Percentiles rank a stretch among this genome's conserved stretches.
Conservation (phyloP, 2,113 vertebrate genomes). For the Amazona vittata region DNA sequence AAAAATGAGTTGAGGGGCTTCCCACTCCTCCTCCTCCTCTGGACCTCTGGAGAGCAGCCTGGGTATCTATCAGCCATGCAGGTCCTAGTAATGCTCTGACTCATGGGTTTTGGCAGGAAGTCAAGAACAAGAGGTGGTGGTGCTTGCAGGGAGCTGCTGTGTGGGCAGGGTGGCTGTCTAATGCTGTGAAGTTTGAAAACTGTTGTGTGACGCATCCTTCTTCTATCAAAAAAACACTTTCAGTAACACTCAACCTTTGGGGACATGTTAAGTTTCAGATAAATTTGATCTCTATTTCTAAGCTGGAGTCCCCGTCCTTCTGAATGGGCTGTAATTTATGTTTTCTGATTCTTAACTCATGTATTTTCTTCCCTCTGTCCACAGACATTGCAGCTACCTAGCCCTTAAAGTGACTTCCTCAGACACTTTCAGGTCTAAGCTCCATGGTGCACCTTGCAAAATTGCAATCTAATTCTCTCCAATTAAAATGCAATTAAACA, state of each 20-base stretch:
- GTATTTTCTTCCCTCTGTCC: background rate
- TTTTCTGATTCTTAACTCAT: background rate
- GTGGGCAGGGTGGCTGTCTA: background rate
- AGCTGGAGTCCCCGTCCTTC: background rate
- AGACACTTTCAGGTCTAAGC: background rate
- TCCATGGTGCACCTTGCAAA: background rate
- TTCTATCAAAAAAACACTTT: background rate
- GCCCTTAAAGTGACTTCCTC: background rate
- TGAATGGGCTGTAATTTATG: background rate
- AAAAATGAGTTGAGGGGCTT: background rate
- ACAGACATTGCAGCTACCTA: background rate
- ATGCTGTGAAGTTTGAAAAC: background rate
- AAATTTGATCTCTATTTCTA: background rate
- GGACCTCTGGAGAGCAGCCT: background rate
- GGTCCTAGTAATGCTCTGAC: background rate
- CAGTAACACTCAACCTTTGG: background rate
- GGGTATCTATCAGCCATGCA: background rate
- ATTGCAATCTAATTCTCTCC: background rate
- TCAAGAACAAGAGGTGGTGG: background rate
- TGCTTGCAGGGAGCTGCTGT: background rate
- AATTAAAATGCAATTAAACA: conserved; percentile 33
- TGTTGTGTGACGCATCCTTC: background rate
- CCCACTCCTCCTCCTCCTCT: background rate
- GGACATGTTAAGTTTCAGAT: background rate
- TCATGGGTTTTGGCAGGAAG: background rate